Percentiles rank a stretch among this genome's conserved stretches.
Evolutionary conservation across 2,113 vertebrate genomes (phyloP).

Genomic region (Erythrocercus mccallii): DNA sequence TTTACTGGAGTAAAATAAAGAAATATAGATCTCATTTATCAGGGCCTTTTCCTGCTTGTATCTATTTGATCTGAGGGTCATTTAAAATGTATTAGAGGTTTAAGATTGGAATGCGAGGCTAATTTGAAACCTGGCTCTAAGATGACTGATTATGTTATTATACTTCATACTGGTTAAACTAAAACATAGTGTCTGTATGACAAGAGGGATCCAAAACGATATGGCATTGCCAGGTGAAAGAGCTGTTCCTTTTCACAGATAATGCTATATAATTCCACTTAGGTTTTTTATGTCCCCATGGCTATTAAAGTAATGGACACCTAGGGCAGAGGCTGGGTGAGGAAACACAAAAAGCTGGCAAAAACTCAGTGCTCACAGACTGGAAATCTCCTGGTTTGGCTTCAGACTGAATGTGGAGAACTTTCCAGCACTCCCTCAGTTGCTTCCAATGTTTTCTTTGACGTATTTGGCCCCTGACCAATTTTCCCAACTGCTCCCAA

Average conservation of each 20-base stretch:
- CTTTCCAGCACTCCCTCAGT: not conserved
- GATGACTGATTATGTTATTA: not conserved
- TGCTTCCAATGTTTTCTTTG: conserved; percentile 26
- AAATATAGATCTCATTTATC: conserved; percentile 23
- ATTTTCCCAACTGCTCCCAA: conserved; percentile 54
- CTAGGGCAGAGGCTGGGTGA: not conserved
- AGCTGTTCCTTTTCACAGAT: not conserved
- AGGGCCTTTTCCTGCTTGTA: not conserved
- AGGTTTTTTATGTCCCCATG: not conserved
- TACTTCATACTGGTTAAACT: not conserved
- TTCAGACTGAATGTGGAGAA: conserved; percentile 1
- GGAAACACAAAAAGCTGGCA: not conserved
- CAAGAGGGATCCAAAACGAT: not conserved
- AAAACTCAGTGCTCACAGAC: not conserved
- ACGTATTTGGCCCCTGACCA: conserved; percentile 47
- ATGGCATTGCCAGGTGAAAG: not conserved
- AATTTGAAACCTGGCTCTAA: not conserved
- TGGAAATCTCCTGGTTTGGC: conserved; percentile 47
- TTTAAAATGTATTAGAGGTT: conserved; percentile 39
- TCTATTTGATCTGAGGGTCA: conserved; percentile 29
- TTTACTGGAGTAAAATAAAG: conserved; percentile 20
- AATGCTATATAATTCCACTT: not conserved
- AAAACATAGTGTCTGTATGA: not conserved
- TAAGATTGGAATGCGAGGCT: conserved; percentile 11
- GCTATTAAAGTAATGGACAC: not conserved